These are phyloP conservation scores for Tor tambroides DNA, from an alignment of 2,113 vertebrate species.

Conservation along the genomic window DNA sequence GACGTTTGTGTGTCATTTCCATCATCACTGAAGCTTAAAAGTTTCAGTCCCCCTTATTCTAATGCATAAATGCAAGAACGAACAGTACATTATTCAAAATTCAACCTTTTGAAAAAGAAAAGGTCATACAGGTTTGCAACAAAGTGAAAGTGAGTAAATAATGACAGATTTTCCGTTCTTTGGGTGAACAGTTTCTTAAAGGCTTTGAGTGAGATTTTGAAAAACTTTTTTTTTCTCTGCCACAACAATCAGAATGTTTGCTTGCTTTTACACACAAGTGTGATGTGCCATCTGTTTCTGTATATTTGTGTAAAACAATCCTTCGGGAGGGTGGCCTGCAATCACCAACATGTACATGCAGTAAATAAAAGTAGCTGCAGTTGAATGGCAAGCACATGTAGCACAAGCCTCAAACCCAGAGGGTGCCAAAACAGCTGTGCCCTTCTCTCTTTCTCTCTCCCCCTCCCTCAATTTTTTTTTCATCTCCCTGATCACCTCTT, in stretches of 20 bases:
- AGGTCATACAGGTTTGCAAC: neutral
- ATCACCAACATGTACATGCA: neutral
- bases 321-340: conserved; percentile 2
- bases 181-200: neutral
- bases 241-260: neutral
- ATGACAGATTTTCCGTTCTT: neutral
- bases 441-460: conserved; percentile 9
- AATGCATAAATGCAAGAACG: neutral
- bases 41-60: neutral
- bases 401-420: conserved; percentile 11
- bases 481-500: conserved; percentile 5
- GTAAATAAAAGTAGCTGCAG: conserved; percentile 30
- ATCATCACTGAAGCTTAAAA: neutral
- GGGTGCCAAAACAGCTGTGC: conserved; percentile 47
- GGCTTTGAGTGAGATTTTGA: neutral
- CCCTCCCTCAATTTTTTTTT: neutral
- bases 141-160: neutral
- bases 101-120: neutral
- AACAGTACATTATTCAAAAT: neutral
- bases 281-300: conserved; percentile 46
- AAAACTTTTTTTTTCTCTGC: neutral
- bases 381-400: conserved; percentile 30
- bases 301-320: conserved; percentile 41
- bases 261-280: conserved; percentile 28
- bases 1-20: neutral